Percentiles rank a stretch among this genome's conserved stretches.
phyloP scores from a whole-genome alignment of 2,113 vertebrate species.

The Capricornis sumatraensis region DNA sequence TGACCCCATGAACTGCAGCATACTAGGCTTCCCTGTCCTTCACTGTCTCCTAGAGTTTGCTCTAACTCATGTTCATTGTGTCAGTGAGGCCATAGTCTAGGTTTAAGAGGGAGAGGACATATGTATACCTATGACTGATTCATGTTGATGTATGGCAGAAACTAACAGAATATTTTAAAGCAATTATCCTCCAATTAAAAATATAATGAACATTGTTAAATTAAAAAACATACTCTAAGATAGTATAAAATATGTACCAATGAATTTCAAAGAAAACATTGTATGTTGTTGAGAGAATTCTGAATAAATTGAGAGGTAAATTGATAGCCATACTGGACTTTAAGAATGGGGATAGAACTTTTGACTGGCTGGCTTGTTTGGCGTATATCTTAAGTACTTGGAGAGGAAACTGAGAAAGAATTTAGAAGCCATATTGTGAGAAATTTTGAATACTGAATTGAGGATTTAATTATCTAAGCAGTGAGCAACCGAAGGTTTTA shows the following conservation, averaged over 20 bases:
- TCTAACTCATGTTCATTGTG: not conserved
- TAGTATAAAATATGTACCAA: not conserved
- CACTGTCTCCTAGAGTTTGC: not conserved
- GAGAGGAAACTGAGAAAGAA: not conserved
- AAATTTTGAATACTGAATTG: not conserved
- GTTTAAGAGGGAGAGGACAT: not conserved
- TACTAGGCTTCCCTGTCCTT: not conserved
- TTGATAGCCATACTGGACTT: not conserved
- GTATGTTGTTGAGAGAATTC: not conserved
- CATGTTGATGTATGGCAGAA: not conserved
- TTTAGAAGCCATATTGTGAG: not conserved
- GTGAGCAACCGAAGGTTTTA: not conserved
- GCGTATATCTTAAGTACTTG: not conserved
- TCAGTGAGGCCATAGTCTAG: not conserved
- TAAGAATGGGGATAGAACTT: not conserved
- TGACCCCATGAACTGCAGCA: not conserved
- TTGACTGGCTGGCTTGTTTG: not conserved
- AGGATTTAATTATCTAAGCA: not conserved
- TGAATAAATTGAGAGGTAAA: not conserved
- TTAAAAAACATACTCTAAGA: not conserved
- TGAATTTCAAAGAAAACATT: not conserved
- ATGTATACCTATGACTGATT: not conserved
- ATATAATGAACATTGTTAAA: not conserved
- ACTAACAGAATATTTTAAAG: not conserved
- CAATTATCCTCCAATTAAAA: not conserved